These are phyloP conservation scores for Cynoglossus semilaevis DNA, from an alignment of 2,113 vertebrate genomes.

Conservation along the genomic window DNA sequence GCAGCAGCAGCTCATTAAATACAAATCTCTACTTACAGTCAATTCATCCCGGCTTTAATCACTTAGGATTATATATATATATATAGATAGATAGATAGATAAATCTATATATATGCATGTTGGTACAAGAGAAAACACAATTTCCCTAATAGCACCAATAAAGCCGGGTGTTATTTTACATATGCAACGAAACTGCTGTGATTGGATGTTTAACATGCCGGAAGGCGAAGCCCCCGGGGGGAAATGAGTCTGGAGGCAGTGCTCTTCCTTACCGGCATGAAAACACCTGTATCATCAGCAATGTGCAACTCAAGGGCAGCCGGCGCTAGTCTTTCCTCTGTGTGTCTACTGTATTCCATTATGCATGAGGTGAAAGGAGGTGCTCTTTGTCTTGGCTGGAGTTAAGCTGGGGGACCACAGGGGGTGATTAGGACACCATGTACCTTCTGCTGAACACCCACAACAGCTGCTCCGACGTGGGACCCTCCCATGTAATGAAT, in stretches of 20 bases:
- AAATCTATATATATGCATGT: conserved; percentile 22
- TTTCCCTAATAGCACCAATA: conserved; percentile 32
- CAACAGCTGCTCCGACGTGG: conserved; percentile 57
- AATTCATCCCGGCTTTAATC: conserved; percentile 41
- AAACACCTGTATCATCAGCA: conserved; percentile 54
- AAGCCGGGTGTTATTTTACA: conserved; percentile 47
- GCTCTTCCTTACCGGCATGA: conserved; percentile 11
- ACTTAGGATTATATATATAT: conserved; percentile 23
- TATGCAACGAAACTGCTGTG: conserved; percentile 35
- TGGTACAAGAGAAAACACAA: conserved; percentile 17
- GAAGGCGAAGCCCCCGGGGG: conserved; percentile 10
- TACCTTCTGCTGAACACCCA: conserved; percentile 64
- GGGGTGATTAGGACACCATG: conserved; percentile 64
- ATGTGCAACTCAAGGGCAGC: conserved; percentile 56
- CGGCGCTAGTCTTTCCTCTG: conserved; percentile 22
- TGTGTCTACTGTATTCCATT: conserved; percentile 54
- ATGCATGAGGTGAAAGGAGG: conserved; percentile 57
- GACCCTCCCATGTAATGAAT: conserved; percentile 45
- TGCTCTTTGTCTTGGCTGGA: conserved; percentile 65
- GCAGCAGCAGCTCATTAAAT: conserved; percentile 33
- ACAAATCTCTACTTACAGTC: conserved; percentile 45
- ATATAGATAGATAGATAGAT: conserved; percentile 9
- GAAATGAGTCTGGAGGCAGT: conserved; percentile 16
- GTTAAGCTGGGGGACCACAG: conserved; percentile 52
- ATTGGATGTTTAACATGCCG: conserved; percentile 50